phyloP scores from a whole-genome alignment of 2,888 invertebrate species.

The Sinodicranocentrus sp. region DNA sequence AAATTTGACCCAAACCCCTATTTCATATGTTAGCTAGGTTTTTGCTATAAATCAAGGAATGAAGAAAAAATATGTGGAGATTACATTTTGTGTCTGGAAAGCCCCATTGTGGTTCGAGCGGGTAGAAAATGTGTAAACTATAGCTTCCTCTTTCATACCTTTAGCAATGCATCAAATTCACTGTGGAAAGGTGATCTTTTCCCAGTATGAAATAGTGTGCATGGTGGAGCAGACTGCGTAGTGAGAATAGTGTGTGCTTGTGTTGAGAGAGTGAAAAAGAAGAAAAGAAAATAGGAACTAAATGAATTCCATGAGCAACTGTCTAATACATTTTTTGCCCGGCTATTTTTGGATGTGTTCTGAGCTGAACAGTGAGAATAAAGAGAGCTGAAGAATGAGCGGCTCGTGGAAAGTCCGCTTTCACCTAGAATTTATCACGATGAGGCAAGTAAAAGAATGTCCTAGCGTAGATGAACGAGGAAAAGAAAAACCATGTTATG shows the following conservation, averaged over 20 bases:
- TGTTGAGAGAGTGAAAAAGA: neutral
- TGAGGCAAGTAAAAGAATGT: slow-evolving; percentile 47
- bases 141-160: neutral
- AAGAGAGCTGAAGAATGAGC: slow-evolving; percentile 40
- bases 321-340: slow-evolving; percentile 44
- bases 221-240: slow-evolving; percentile 22
- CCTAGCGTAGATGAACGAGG: slow-evolving; percentile 1
- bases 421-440: slow-evolving; percentile 57
- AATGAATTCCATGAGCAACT: slow-evolving; percentile 62
- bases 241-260: neutral
- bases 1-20: slow-evolving; percentile 42
- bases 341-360: slow-evolving; percentile 36
- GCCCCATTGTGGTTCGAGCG: neutral
- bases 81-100: slow-evolving; percentile 29
- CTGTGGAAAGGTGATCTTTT: neutral
- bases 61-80: slow-evolving; percentile 49
- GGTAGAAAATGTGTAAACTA: neutral
- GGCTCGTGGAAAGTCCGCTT: slow-evolving; percentile 50
- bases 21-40: slow-evolving; percentile 49
- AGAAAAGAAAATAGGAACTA: slow-evolving; percentile 39
- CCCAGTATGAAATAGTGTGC: no score
- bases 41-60: slow-evolving; percentile 55
- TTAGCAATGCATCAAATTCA: neutral
- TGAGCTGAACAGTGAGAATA: neutral
- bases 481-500: neutral